These are phyloP conservation scores for Myripristis jacobus DNA, from an alignment of 2,797 vertebrate species.

Conservation along the genomic window DNA sequence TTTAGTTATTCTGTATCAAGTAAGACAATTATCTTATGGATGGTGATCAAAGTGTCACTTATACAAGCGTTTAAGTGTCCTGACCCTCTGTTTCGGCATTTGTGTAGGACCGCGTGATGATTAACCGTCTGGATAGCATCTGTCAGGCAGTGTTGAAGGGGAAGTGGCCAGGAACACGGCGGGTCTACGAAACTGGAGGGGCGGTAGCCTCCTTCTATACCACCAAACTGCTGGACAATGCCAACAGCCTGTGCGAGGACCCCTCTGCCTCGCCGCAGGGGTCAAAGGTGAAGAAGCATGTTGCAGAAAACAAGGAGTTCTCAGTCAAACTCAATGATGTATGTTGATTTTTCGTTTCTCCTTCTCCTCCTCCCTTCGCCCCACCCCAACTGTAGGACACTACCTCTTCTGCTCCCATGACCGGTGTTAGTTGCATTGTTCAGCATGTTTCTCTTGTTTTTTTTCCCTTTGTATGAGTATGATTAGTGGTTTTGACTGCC, in stretches of 20 bases:
- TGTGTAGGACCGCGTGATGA: constrained; percentile 95
- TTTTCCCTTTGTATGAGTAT: constrained; percentile 73
- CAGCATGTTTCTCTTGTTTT: constrained; percentile 82
- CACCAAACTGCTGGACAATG: constrained; percentile 95
- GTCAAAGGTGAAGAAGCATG: constrained; percentile 99
- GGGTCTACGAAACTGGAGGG: constrained; percentile 88
- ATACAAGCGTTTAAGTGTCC: not conserved
- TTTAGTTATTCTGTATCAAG: not conserved
- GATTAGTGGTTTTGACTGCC: constrained; percentile 73
- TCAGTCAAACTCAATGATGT: constrained; percentile 99
- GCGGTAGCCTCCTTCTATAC: constrained; percentile 98
- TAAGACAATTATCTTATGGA: too few relatives aligned
- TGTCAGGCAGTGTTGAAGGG: constrained; percentile 98
- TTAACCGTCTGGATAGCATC: constrained; percentile 97
- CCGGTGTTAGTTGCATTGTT: constrained; percentile 73
- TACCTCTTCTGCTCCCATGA: constrained; percentile 71
- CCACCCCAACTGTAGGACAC: constrained; percentile 75
- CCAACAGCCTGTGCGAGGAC: constrained; percentile 89
- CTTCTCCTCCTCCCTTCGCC: constrained; percentile 78
- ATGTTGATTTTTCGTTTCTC: constrained; percentile 96
- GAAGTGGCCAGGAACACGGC: constrained; percentile 93
- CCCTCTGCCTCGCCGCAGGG: constrained; percentile 93
- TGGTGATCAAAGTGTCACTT: too few relatives aligned
- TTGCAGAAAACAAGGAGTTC: constrained; percentile 99
- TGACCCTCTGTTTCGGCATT: not conserved